Evolutionary conservation across 2,113 vertebrate genomes (phyloP).

Genomic region (Nyctereutes procyonoides): DNA sequence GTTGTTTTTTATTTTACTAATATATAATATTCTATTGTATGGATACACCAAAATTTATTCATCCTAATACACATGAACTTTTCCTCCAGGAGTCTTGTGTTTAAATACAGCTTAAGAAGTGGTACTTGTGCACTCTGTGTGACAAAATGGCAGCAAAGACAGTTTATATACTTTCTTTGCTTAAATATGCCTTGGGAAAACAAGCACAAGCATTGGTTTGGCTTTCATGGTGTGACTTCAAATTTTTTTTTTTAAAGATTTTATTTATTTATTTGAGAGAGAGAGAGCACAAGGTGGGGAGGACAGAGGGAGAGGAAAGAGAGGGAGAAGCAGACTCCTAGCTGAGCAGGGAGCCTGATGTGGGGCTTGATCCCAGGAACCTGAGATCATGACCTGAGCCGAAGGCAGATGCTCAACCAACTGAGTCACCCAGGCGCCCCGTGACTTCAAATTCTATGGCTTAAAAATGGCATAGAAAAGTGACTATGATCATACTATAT

Average conservation of each 20-base stretch:
- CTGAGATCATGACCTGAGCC: too few species aligned
- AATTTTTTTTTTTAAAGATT: neutral
- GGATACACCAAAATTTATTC: neutral
- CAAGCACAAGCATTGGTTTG: neutral
- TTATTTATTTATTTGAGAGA: too few species aligned
- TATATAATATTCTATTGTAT: neutral
- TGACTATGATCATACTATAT: neutral
- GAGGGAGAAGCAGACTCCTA: too few species aligned
- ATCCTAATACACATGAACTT: neutral
- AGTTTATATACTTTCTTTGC: neutral
- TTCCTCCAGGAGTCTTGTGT: neutral
- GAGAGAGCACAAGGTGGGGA: too few species aligned
- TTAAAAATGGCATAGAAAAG: conserved; percentile 21
- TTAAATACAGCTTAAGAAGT: conserved; percentile 33
- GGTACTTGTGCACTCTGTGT: neutral
- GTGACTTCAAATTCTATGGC: neutral
- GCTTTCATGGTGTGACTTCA: neutral
- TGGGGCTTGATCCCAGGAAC: too few species aligned
- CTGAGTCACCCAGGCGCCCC: too few species aligned
- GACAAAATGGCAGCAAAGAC: neutral
- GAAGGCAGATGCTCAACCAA: too few species aligned
- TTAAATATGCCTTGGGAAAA: neutral
- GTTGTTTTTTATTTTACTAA: neutral
- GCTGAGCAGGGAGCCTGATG: too few species aligned
- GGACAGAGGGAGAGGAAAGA: too few species aligned